A percentile compares a stretch with the other conserved stretches of the same genome.
phyloP scores from a whole-genome alignment of 2,888 invertebrate species.

The Drosophila bunnanda region DNA sequence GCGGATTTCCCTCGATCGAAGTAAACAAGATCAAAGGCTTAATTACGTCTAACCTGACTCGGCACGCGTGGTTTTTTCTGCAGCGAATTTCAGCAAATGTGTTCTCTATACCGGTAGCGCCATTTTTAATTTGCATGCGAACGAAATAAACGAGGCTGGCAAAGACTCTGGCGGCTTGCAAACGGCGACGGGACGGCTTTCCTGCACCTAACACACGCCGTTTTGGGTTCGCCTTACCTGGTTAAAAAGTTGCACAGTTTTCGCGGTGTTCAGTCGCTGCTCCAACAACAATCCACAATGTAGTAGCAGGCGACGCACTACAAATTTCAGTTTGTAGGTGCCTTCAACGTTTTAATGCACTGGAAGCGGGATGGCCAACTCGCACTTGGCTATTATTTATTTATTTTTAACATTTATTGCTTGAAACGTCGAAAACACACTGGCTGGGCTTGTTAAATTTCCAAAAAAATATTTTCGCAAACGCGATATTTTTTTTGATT shows the following conservation, averaged over 20 bases:
- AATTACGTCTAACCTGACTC: neutral
- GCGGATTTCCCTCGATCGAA: too few species aligned
- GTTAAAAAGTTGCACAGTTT: slow-evolving; percentile 22
- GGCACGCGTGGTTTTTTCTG: neutral
- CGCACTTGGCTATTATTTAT: neutral
- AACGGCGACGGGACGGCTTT: neutral
- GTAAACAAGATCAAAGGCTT: neutral
- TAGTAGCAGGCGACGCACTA: slow-evolving; percentile 51
- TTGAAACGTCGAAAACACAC: too few species aligned
- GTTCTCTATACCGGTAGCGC: slow-evolving; percentile 66
- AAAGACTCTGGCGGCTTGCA: slow-evolving; percentile 4
- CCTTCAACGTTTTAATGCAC: slow-evolving; percentile 5
- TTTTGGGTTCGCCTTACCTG: slow-evolving; percentile 49
- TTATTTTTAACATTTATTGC: slow-evolving; percentile 12
- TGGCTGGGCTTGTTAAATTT: too few species aligned
- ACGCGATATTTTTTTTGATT: too few species aligned
- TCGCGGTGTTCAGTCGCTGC: slow-evolving; percentile 8
- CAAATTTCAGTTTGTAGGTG: slow-evolving; percentile 20
- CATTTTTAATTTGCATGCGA: slow-evolving; percentile 72
- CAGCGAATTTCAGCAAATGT: slow-evolving; percentile 13
- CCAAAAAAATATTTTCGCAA: too few species aligned
- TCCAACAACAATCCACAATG: slow-evolving; percentile 11
- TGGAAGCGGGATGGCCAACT: neutral
- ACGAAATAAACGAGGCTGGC: slow-evolving; percentile 24
- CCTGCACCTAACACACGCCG: too few species aligned